These are phyloP conservation scores for Zaprionus taronus DNA, from an alignment of 1,140 invertebrate genomes.

Conservation along the genomic window DNA sequence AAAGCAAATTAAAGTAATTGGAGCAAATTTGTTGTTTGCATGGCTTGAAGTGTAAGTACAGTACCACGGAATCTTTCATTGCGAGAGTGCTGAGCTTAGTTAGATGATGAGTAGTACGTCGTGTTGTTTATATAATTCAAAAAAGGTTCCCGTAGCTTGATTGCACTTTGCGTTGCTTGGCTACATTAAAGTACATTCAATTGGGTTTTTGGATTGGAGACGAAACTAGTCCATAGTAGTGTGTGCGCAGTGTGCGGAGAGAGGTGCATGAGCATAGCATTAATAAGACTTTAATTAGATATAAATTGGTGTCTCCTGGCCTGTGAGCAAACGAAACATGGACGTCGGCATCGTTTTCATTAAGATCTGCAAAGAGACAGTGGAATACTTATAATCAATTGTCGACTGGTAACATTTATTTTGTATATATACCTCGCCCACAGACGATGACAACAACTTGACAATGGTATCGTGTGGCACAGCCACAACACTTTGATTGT, in stretches of 20 bases:
- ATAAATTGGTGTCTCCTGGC: constrained; percentile 99
- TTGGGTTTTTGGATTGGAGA: not conserved
- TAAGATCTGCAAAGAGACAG: constrained; percentile 91
- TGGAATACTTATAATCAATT: constrained; percentile 5
- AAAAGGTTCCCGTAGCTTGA: constrained; percentile 11
- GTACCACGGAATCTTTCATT: constrained; percentile 10
- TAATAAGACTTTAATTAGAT: constrained; percentile 88
- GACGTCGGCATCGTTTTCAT: constrained; percentile 99
- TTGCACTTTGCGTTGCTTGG: constrained; percentile 5
- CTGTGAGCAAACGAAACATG: constrained; percentile 99
- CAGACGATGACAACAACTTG: constrained; percentile 98
- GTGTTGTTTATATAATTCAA: constrained; percentile 13
- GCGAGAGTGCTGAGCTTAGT: constrained; percentile 29
- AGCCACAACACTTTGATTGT: constrained; percentile 99
- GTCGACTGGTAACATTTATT: not conserved
- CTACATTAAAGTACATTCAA: constrained; percentile 12
- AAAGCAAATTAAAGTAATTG: constrained; percentile 31
- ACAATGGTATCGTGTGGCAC: constrained; percentile 99
- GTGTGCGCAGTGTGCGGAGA: constrained; percentile 21
- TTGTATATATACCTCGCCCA: constrained; percentile 94
- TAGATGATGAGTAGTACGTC: constrained; percentile 17
- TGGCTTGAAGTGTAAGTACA: constrained; percentile 14
- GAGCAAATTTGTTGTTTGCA: constrained; percentile 27
- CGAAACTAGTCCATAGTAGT: constrained; percentile 10
- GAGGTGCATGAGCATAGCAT: constrained; percentile 44